Conservation (phyloP, 53 echinoderm and acorn worm species). For the Echinarachnius parma region DNA sequence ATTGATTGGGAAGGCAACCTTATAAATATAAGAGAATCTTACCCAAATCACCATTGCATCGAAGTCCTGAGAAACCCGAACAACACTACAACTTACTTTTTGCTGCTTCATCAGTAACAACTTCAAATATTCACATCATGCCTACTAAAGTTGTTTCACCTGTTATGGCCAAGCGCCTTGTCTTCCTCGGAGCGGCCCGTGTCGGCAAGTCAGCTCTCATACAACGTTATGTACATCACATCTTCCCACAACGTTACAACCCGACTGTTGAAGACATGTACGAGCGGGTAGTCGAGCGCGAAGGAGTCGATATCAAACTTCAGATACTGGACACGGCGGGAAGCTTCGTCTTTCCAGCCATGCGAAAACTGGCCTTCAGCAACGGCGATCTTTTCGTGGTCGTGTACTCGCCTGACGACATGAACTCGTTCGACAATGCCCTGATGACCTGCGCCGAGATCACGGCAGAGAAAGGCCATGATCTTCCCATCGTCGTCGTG, state of each 20-base stretch:
- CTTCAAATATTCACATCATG: no score
- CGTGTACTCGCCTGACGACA: constrained; percentile 27
- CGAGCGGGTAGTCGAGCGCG: constrained; percentile 4
- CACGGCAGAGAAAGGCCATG: constrained; percentile 8
- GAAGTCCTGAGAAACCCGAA: no score
- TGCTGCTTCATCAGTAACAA: no score
- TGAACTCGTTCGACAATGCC: constrained; percentile 14
- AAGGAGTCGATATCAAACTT: constrained; percentile 18
- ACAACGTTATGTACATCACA: constrained; percentile 36
- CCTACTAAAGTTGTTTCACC: neutral
- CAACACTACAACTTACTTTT: no score
- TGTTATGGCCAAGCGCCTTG: constrained; percentile 39
- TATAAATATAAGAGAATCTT: no score
- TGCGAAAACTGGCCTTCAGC: constrained; percentile 23
- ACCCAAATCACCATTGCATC: no score
- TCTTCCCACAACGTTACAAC: constrained; percentile 33
- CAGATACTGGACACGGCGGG: constrained; percentile 69
- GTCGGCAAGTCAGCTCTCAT: constrained; percentile 67
- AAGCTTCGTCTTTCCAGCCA: constrained; percentile 47
- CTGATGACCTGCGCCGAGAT: constrained; percentile 29
- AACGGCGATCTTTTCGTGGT: constrained; percentile 34
- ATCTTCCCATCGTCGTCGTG: constrained; percentile 31
- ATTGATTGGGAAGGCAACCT: no score
- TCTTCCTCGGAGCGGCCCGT: constrained; percentile 56
- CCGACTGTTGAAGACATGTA: constrained; percentile 60